Conservation (phyloP, 2,113 vertebrate species). For the Aegithalos caudatus region DNA sequence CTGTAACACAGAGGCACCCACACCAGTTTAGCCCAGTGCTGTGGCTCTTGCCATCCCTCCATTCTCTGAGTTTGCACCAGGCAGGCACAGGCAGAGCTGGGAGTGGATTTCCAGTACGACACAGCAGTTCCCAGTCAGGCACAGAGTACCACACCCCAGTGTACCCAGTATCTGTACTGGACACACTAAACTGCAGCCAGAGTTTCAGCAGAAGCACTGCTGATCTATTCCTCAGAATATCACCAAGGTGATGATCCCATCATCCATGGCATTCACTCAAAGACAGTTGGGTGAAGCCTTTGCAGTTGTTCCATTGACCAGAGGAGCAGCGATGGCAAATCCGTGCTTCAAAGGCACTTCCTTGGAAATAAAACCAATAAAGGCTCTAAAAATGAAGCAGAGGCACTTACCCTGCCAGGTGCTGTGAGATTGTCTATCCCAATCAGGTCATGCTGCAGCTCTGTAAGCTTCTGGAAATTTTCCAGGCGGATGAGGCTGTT, state of each 20-base stretch:
- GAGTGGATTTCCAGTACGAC: not conserved
- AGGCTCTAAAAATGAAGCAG: not conserved
- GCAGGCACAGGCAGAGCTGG: not conserved
- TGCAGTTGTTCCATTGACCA: not conserved
- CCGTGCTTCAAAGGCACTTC: not conserved
- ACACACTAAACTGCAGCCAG: not conserved
- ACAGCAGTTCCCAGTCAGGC: not conserved
- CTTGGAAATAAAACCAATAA: not conserved
- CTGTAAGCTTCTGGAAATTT: conserved; percentile 93
- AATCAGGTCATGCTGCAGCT: conserved; percentile 91
- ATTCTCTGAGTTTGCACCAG: not conserved
- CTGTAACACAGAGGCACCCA: not conserved
- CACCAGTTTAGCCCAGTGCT: not conserved
- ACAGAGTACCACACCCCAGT: not conserved
- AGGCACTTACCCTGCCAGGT: conserved; percentile 82
- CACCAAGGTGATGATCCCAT: not conserved
- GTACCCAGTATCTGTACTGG: not conserved
- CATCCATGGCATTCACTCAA: not conserved
- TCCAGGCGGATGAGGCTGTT: conserved; percentile 89
- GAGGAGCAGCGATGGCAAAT: not conserved
- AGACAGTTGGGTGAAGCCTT: not conserved
- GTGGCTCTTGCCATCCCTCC: accelerated
- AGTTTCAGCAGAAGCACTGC: not conserved
- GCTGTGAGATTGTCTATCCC: conserved; percentile 85
- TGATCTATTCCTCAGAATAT: not conserved